Evolutionary conservation across 2,888 invertebrate species (phyloP).

Genomic region (Stenolophus ochropezus): DNA sequence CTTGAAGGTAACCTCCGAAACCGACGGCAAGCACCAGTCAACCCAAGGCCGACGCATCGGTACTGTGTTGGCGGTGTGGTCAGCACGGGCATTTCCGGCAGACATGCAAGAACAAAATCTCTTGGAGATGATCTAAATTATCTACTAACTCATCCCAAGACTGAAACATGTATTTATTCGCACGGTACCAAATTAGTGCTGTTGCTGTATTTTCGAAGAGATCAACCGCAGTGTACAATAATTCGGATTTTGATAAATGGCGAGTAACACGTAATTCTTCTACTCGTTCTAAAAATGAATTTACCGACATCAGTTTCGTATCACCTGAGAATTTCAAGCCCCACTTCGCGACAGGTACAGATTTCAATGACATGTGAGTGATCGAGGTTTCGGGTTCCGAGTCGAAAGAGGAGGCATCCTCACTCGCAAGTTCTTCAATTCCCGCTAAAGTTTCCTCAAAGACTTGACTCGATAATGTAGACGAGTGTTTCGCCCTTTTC

Average conservation of each 20-base stretch:
- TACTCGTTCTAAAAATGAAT: slow-evolving; percentile 5
- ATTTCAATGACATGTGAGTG: background rate
- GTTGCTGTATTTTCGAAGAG: no score
- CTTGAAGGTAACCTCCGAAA: no score
- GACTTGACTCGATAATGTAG: background rate
- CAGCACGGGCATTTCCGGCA: no score
- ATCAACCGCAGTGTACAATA: slow-evolving; percentile 3
- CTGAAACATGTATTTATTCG: no score
- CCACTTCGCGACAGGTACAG: background rate
- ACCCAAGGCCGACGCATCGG: no score
- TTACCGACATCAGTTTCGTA: background rate
- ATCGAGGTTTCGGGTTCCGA: background rate
- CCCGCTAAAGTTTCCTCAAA: background rate
- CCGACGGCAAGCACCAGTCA: no score
- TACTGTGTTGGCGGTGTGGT: no score
- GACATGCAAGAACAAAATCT: no score
- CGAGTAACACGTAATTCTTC: slow-evolving; percentile 8
- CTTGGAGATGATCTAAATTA: no score
- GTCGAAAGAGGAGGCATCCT: background rate
- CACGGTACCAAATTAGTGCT: background rate
- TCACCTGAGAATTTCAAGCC: slow-evolving; percentile 3
- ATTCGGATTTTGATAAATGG: background rate
- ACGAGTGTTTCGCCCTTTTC: no score
- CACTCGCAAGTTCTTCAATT: background rate
- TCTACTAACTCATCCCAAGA: no score